Conservation (phyloP, 2,113 vertebrate species). For the Dromiciops gliroides region DNA sequence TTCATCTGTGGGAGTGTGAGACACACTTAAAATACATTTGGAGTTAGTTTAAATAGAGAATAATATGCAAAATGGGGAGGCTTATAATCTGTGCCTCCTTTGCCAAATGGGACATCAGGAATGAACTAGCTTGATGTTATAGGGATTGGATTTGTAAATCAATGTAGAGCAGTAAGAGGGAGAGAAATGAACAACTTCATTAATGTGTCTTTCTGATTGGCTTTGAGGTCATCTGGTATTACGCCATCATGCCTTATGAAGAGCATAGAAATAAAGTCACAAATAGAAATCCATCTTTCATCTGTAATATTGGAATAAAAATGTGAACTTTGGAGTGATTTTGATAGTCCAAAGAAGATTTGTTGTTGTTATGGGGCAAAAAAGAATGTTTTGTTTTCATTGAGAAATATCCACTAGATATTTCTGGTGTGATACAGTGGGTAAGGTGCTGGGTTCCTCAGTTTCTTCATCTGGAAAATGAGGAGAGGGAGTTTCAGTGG, state of each 20-base stretch:
- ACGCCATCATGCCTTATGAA: neutral
- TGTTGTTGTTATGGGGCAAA: neutral
- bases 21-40: neutral
- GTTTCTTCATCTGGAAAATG: neutral
- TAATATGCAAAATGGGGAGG: neutral
- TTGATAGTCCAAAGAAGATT: neutral
- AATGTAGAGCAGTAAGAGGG: neutral
- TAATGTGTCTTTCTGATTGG: neutral
- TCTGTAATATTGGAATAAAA: constrained; percentile 29
- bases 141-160: neutral
- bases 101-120: neutral
- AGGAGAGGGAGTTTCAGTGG: neutral
- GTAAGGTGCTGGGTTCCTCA: neutral
- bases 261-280: neutral
- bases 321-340: neutral
- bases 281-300: constrained; percentile 21
- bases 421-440: neutral
- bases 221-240: neutral
- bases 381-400: neutral
- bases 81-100: neutral
- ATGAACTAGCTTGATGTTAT: neutral
- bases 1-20: neutral
- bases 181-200: neutral
- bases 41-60: neutral
- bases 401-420: neutral